These are phyloP conservation scores for Pammene fasciana DNA, from an alignment of 2,888 invertebrate genomes.

Conservation along the genomic window DNA sequence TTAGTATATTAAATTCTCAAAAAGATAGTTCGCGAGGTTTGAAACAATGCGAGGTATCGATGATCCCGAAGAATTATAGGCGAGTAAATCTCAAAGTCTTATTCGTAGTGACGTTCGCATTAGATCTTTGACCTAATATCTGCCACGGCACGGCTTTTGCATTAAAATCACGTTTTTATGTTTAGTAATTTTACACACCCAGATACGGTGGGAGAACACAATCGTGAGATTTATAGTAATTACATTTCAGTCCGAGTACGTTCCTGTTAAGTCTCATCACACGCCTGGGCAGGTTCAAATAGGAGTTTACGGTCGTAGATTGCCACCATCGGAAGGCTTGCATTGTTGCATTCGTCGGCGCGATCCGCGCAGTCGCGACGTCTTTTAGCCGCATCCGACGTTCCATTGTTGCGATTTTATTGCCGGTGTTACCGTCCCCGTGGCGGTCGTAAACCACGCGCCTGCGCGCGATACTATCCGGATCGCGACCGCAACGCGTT, in stretches of 20 bases:
- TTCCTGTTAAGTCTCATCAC: slow-evolving; percentile 43
- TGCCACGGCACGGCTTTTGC: slow-evolving; percentile 43
- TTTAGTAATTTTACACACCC: slow-evolving; percentile 41
- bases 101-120: slow-evolving; percentile 48
- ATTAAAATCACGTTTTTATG: slow-evolving; percentile 50
- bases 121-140: slow-evolving; percentile 47
- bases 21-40: slow-evolving; percentile 48
- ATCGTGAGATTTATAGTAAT: slow-evolving; percentile 47
- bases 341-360: slow-evolving; percentile 81
- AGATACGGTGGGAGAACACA: slow-evolving; percentile 33
- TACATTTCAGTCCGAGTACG: slow-evolving; percentile 44
- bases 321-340: slow-evolving; percentile 78
- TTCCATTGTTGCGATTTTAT: slow-evolving; percentile 82
- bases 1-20: slow-evolving; percentile 60
- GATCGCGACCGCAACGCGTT: slow-evolving; percentile 77
- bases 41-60: slow-evolving; percentile 61
- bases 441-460: slow-evolving; percentile 77
- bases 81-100: slow-evolving; percentile 57
- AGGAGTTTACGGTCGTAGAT: slow-evolving; percentile 70
- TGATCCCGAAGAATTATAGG: slow-evolving; percentile 60
- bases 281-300: slow-evolving; percentile 57
- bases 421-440: slow-evolving; percentile 80
- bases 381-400: slow-evolving; percentile 79
- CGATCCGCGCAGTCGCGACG: slow-evolving; percentile 77
- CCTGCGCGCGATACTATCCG: slow-evolving; percentile 76